phyloP scores from a whole-genome alignment of 2,888 invertebrate species.

The Phytoseiulus persimilis region DNA sequence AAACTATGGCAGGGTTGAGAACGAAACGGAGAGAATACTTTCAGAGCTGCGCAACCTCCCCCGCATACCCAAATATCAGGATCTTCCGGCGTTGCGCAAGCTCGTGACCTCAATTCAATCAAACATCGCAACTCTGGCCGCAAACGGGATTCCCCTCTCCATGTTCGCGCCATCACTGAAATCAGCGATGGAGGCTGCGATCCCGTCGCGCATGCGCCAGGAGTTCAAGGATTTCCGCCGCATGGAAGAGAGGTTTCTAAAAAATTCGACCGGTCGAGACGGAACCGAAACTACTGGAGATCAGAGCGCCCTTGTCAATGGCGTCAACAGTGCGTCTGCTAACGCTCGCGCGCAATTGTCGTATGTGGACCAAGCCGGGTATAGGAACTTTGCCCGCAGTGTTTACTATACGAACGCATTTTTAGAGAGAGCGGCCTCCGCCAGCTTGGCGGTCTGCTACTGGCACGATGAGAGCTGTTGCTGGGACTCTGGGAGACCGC shows the following conservation, averaged over 20 bases:
- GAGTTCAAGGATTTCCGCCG: not conserved
- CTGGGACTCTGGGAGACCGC: too few species aligned
- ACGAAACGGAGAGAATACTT: not conserved
- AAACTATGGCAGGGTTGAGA: not conserved
- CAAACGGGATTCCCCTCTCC: not conserved
- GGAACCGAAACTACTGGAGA: too few species aligned
- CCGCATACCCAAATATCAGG: not conserved
- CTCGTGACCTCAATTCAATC: not conserved
- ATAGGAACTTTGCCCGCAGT: too few species aligned
- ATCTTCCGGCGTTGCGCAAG: not conserved
- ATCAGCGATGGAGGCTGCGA: not conserved
- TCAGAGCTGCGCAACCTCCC: not conserved
- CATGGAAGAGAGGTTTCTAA: not conserved
- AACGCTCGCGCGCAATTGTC: too few species aligned
- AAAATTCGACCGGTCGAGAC: too few species aligned
- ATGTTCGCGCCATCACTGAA: not conserved
- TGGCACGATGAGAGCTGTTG: too few species aligned
- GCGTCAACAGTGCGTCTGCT: too few species aligned
- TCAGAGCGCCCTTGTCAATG: too few species aligned
- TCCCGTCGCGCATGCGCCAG: not conserved
- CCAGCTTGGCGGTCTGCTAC: too few species aligned
- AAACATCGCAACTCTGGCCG: not conserved
- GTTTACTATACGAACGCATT: too few species aligned
- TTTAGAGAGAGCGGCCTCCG: too few species aligned
- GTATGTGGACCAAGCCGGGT: too few species aligned